Evolutionary conservation across 64 coral and sea anemone species (phyloP).

Genomic region (Stichodactyla helianthus): DNA sequence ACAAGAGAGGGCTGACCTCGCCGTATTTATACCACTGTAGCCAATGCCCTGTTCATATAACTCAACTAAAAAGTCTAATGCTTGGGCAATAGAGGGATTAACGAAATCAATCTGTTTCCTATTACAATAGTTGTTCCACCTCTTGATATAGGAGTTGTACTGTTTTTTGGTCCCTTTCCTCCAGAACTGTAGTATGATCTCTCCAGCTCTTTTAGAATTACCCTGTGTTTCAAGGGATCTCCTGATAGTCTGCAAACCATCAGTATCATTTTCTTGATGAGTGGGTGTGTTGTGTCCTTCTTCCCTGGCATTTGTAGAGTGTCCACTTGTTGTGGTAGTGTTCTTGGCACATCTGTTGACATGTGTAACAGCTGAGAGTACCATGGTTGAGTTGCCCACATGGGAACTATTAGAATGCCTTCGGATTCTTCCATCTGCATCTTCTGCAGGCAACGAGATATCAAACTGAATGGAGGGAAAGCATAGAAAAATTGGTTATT

Average conservation of each 20-base stretch:
- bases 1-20: conserved; percentile 27
- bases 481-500: conserved; percentile 25
- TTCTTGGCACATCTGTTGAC: conserved; percentile 26
- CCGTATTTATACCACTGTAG: conserved; percentile 25
- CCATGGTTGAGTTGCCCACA: conserved; percentile 60
- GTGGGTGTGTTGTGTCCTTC: conserved; percentile 13
- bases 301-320: conserved; percentile 28
- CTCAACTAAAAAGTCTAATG: conserved; percentile 46
- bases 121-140: conserved; percentile 25
- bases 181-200: conserved; percentile 56
- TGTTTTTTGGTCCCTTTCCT: conserved; percentile 33
- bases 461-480: conserved; percentile 54
- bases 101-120: conserved; percentile 28
- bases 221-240: conserved; percentile 24
- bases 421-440: conserved; percentile 25
- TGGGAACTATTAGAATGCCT: conserved; percentile 49
- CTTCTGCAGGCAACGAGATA: conserved; percentile 37
- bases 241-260: conserved; percentile 53
- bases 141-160: conserved; percentile 45
- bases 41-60: conserved; percentile 17
- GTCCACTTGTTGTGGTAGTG: conserved; percentile 3
- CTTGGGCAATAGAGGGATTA: conserved; percentile 37
- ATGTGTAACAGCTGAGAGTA: conserved; percentile 37
- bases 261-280: conserved; percentile 40
- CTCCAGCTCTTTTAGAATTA: conserved; percentile 20